Base-by-base conservation (phyloP, 2,797 vertebrate species). In the Chaenodraco wilsoni region DNA sequence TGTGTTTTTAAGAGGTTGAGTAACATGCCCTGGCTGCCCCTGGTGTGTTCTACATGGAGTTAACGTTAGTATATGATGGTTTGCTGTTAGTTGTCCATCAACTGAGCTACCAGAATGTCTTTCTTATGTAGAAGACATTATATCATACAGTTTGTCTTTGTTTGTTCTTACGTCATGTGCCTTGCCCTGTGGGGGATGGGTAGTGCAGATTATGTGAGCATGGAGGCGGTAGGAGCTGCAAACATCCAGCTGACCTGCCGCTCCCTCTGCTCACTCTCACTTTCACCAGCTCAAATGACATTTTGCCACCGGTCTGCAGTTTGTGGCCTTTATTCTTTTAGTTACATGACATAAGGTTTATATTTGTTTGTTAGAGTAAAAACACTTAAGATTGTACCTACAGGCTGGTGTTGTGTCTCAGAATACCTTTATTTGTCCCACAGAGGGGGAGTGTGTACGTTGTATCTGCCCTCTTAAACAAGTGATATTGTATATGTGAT, bases 81-180 rank as follows among this genome's bases (percentile, higher is more conserved):
- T 27, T 46, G 7, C 41, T 5, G 17, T 11, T 3, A 27, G 27
- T 27, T 33, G 16, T 57, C 19, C 31, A 8, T 21, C 9, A 9
- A 27, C 46, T 19, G 19, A 31, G 43, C 16, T 13, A 3, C 17
- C 7, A 21, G 21, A 45, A 19, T 46, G 16, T 7, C 43, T 55
- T 10, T 50, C 10, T 51, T 40, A 46, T 33, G 31, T 59, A 2
- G 58, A 15, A 46, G n/a, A 33, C 19, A 2, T 3, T 17, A 3
- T 15, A 11, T 19, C 13, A 10, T 9, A 51, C 1, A 5, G 12
- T 61, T 33, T 27, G 17, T 31, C 48, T 65, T 52, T 66, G 60
- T 69, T 76, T 72, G 15, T 44, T 56, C n/a, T 71, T 74, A 3
- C 5, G 13, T 73, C 52, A 54, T 72, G 49, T 58, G 62, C 31